Evolutionary conservation across 2,113 vertebrate genomes (phyloP).

Genomic region (Misgurnus anguillicaudatus): DNA sequence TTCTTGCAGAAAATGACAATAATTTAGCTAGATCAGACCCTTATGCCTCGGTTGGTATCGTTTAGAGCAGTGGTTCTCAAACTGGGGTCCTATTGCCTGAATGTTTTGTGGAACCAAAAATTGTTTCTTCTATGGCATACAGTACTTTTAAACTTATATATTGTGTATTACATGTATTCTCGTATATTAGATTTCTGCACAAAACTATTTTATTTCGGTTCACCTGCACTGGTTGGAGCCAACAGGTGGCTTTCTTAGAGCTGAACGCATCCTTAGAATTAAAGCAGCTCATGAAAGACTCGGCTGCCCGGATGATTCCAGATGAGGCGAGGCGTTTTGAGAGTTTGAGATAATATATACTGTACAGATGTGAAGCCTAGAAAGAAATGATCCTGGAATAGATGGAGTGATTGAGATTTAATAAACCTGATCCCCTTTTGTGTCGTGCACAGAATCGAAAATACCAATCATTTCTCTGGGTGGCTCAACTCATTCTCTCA

Average conservation of each 20-base stretch:
- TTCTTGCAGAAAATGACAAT: no score
- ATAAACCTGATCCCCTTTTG: slow-evolving; percentile 46
- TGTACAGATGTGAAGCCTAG: slow-evolving; percentile 22
- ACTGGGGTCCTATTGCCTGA: no score
- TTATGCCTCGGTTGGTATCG: no score
- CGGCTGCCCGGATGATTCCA: background rate
- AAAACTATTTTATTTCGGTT: background rate
- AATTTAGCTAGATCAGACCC: no score
- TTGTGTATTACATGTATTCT: no score
- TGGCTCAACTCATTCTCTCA: slow-evolving; percentile 39
- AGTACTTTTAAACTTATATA: no score
- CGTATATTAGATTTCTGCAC: no score
- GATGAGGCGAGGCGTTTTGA: slow-evolving; percentile 5
- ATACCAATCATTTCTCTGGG: slow-evolving; percentile 47
- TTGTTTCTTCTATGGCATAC: no score
- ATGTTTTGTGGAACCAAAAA: no score
- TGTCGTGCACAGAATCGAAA: slow-evolving; percentile 48
- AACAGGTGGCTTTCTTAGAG: slow-evolving; percentile 13
- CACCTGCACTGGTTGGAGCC: background rate
- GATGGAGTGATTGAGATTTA: slow-evolving; percentile 40
- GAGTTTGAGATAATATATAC: slow-evolving; percentile 25
- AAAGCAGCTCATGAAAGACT: background rate
- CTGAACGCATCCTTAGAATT: background rate
- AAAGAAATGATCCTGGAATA: slow-evolving; percentile 22
- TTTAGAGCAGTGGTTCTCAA: no score